Conservation (phyloP, 2,113 vertebrate genomes). For the Phrynosoma blainvillii region DNA sequence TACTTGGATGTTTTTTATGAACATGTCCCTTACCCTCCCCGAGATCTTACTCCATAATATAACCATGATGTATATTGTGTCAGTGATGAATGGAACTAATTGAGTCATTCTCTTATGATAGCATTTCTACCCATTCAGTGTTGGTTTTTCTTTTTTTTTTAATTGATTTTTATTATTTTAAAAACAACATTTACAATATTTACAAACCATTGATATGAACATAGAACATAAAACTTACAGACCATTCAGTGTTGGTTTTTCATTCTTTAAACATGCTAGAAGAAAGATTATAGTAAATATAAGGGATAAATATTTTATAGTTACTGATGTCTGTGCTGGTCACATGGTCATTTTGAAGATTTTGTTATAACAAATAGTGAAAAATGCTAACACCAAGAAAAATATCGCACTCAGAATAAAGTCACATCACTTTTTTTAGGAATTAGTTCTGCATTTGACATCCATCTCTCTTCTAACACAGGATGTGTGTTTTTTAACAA, state of each 20-base stretch:
- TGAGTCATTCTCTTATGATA: conserved; percentile 19
- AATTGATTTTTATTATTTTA: too few species aligned
- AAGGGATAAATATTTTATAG: not conserved
- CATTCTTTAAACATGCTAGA: not conserved
- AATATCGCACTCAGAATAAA: not conserved
- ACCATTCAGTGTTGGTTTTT: not conserved
- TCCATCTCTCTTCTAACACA: not conserved
- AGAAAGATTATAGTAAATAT: not conserved
- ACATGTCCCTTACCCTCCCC: conserved; percentile 28
- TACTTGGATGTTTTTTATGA: conserved; percentile 61
- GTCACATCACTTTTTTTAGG: not conserved
- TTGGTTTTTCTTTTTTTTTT: not conserved
- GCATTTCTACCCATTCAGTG: not conserved
- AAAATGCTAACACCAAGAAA: not conserved
- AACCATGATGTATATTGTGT: conserved; percentile 47
- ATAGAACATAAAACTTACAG: too few species aligned
- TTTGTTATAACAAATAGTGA: too few species aligned
- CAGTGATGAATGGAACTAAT: conserved; percentile 33
- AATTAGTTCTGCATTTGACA: not conserved
- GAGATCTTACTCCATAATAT: conserved; percentile 59
- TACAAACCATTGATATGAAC: too few species aligned
- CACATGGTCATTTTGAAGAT: too few species aligned
- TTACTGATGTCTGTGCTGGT: not conserved
- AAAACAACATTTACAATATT: too few species aligned
- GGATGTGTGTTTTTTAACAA: not conserved